These are phyloP conservation scores for Aleiodes testaceus DNA, from an alignment of 2,888 invertebrate species.

Conservation along the genomic window DNA sequence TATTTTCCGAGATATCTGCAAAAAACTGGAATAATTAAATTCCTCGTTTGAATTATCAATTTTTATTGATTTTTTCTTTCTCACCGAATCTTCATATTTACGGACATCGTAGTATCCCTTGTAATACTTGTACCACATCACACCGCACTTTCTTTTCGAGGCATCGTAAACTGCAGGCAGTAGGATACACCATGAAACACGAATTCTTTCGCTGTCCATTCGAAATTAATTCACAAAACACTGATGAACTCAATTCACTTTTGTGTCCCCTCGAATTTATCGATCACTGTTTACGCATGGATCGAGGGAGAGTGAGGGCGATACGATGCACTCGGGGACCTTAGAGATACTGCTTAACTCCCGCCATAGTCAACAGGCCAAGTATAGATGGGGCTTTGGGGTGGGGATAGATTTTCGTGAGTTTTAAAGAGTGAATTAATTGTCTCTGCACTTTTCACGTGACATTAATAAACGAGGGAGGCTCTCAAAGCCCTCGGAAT, in stretches of 20 bases:
- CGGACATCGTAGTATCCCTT: slow-evolving; percentile 68
- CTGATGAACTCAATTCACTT: neutral
- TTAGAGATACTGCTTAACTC: slow-evolving; percentile 66
- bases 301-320: slow-evolving; percentile 41
- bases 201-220: slow-evolving; percentile 51
- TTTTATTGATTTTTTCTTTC: slow-evolving; percentile 52
- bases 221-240: slow-evolving; percentile 9
- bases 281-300: neutral
- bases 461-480: neutral
- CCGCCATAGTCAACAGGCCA: slow-evolving; percentile 63
- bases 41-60: no score
- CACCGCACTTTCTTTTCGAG: slow-evolving; percentile 52
- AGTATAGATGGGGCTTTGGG: slow-evolving; percentile 61
- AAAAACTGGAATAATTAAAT: slow-evolving; percentile 4
- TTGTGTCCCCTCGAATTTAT: neutral
- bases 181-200: slow-evolving; percentile 49
- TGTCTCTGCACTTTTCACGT: slow-evolving; percentile 8
- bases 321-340: slow-evolving; percentile 68
- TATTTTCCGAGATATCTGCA: no score
- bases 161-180: slow-evolving; percentile 49
- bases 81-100: slow-evolving; percentile 66
- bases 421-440: slow-evolving; percentile 39
- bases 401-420: slow-evolving; percentile 38
- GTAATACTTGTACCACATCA: slow-evolving; percentile 70
- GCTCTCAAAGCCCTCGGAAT: neutral